Conservation (phyloP, 2,113 vertebrate genomes). For the Labrus mixtus region DNA sequence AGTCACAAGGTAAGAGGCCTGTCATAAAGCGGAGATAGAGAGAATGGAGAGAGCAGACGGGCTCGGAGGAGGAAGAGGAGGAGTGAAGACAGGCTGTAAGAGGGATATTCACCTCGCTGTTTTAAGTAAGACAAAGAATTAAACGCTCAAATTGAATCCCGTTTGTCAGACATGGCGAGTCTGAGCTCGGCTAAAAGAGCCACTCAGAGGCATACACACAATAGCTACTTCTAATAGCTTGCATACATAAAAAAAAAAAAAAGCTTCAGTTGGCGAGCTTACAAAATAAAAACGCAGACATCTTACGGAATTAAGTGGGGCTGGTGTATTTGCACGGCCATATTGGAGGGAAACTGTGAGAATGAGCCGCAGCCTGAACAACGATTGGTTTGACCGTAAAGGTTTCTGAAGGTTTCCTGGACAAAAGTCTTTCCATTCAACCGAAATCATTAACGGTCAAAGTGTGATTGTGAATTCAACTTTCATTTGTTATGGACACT, state of each 20-base stretch:
- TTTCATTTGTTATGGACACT: neutral
- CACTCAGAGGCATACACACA: neutral
- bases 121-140: conserved; percentile 8
- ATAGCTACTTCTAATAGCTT: neutral
- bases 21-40: conserved; percentile 48
- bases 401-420: too few relatives aligned
- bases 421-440: too few relatives aligned
- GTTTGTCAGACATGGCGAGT: neutral
- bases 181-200: neutral
- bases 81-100: neutral
- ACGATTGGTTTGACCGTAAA: neutral
- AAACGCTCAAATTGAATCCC: conserved; percentile 15
- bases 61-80: neutral
- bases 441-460: too few relatives aligned
- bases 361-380: too few relatives aligned
- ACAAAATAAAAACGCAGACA: neutral
- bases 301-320: neutral
- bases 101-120: conserved; percentile 3
- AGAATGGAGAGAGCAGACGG: neutral
- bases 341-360: too few relatives aligned
- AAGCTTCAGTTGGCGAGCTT: neutral
- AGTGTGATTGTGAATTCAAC: too few relatives aligned
- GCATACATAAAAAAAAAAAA: too few relatives aligned
- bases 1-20: conserved; percentile 54
- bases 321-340: too few relatives aligned